phyloP scores from a whole-genome alignment of 1,140 invertebrate species.

The Meloidogyne hapla region DNA sequence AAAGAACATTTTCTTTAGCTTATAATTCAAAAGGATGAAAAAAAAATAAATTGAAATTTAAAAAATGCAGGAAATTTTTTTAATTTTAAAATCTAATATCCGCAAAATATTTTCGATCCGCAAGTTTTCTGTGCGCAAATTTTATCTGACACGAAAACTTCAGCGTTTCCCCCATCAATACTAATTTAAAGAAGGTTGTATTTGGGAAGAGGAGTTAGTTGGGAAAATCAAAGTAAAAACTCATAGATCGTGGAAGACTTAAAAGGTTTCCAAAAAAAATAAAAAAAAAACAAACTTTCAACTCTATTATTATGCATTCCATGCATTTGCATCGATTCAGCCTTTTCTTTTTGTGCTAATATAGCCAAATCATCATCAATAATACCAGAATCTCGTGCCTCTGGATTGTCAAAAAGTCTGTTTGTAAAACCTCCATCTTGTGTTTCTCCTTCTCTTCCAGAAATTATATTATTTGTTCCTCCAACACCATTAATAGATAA shows the following conservation, averaged over 20 bases:
- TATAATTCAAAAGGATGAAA: no score
- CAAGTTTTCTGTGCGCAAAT: no score
- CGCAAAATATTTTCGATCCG: no score
- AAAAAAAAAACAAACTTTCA: not conserved
- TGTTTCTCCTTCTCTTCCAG: slow-evolving; percentile 1
- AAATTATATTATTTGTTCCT: not conserved
- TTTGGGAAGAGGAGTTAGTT: no score
- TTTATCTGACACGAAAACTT: no score
- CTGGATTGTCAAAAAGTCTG: slow-evolving; percentile 18
- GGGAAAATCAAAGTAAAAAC: not conserved
- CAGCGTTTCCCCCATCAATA: no score
- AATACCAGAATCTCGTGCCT: not conserved
- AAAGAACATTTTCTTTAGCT: no score
- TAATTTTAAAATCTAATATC: no score
- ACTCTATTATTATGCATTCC: not conserved
- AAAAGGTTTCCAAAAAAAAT: not conserved
- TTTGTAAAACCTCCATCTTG: slow-evolving; percentile 4
- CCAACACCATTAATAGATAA: slow-evolving; percentile 13
- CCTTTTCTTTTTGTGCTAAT: slow-evolving; percentile 24
- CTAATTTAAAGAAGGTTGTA: no score
- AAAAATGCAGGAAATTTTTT: no score
- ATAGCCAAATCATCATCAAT: slow-evolving; percentile 22
- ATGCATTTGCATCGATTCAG: not conserved
- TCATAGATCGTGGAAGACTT: not conserved
- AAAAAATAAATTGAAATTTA: no score